Evolutionary conservation across 2,113 vertebrate genomes (phyloP).

Genomic region (Australoheros scitulus): DNA sequence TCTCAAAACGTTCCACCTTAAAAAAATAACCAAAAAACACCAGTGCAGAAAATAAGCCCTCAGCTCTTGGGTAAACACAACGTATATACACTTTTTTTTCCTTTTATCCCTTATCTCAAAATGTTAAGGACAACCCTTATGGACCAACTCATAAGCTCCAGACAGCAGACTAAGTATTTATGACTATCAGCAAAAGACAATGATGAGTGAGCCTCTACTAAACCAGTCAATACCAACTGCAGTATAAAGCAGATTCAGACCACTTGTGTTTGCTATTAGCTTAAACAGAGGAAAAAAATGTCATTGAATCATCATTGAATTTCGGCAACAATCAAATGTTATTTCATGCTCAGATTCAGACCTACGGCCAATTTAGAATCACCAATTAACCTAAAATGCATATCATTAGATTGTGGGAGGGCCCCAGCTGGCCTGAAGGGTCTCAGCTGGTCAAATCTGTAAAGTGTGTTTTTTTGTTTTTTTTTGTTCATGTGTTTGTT

Average conservation of each 20-base stretch:
- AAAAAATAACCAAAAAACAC: background rate
- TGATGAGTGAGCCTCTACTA: background rate
- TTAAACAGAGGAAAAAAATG: background rate
- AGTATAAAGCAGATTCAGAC: background rate
- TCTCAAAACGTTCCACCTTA: background rate
- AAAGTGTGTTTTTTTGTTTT: background rate
- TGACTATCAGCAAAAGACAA: background rate
- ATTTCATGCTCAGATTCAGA: background rate
- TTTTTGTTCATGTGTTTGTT: too few relatives aligned
- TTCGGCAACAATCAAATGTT: background rate
- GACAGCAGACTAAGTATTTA: background rate
- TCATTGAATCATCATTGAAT: background rate
- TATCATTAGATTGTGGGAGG: background rate
- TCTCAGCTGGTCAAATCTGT: background rate
- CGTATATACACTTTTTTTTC: background rate
- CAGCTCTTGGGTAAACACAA: background rate
- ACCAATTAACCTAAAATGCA: background rate
- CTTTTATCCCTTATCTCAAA: background rate
- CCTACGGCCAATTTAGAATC: background rate
- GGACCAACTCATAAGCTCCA: background rate
- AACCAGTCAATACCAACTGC: background rate
- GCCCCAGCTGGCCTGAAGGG: background rate
- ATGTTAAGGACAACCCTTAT: background rate
- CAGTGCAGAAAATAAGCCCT: background rate
- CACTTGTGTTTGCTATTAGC: background rate